Evolutionary conservation across 2,888 invertebrate genomes (phyloP).

Genomic region (Callyntrura sp.): DNA sequence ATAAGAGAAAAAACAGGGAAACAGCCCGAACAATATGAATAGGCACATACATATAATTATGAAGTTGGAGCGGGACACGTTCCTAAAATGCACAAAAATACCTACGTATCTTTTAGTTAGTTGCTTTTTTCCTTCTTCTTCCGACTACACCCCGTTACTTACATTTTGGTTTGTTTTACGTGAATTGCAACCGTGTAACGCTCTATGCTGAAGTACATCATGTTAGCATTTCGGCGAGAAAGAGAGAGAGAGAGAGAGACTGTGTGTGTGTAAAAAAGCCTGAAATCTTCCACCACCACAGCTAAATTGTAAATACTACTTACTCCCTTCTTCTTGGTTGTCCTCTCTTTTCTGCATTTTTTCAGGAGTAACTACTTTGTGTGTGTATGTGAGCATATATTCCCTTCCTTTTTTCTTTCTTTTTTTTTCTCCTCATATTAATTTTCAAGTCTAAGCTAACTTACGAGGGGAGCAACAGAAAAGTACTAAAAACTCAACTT

Average conservation of each 20-base stretch:
- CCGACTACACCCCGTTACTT: slow-evolving; percentile 36
- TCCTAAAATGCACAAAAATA: slow-evolving; percentile 31
- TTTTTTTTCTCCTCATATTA: slow-evolving; percentile 72
- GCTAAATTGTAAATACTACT: slow-evolving; percentile 65
- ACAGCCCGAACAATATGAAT: slow-evolving; percentile 21
- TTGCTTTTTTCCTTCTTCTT: slow-evolving; percentile 60
- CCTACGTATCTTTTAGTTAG: slow-evolving; percentile 53
- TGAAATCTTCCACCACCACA: slow-evolving; percentile 66
- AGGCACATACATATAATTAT: slow-evolving; percentile 35
- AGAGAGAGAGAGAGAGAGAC: too few species aligned
- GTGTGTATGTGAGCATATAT: slow-evolving; percentile 33
- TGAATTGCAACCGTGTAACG: background rate
- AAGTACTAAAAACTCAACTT: slow-evolving; percentile 76
- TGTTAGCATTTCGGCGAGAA: slow-evolving; percentile 15
- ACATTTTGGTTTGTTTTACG: slow-evolving; percentile 47
- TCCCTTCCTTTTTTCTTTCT: slow-evolving; percentile 39
- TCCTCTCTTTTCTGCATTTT: slow-evolving; percentile 57
- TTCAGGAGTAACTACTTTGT: slow-evolving; percentile 52
- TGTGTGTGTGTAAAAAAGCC: background rate
- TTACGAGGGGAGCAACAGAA: slow-evolving; percentile 76
- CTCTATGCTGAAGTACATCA: slow-evolving; percentile 1
- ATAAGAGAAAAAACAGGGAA: background rate
- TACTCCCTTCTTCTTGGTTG: slow-evolving; percentile 52
- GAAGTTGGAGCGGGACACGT: slow-evolving; percentile 17
- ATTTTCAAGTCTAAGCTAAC: slow-evolving; percentile 76